These are phyloP conservation scores for Drosophila testacea DNA, from an alignment of 2,888 invertebrate species.

Conservation along the genomic window DNA sequence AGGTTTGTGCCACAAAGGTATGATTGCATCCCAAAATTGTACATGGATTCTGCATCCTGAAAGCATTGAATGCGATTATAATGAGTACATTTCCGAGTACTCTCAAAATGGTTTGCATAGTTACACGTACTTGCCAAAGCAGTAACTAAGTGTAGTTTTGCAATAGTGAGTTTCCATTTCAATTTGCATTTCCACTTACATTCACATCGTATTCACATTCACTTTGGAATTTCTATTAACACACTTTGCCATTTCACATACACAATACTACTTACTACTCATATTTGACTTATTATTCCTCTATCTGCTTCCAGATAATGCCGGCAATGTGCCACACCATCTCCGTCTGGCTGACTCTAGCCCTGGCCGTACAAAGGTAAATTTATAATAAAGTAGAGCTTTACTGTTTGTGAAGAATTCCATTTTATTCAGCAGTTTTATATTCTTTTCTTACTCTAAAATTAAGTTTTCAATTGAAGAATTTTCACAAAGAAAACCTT, in stretches of 20 bases:
- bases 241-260: neutral
- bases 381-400: constrained; percentile 42
- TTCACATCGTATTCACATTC: neutral
- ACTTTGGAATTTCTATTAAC: neutral
- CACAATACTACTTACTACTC: neutral
- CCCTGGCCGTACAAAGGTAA: constrained; percentile 93
- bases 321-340: constrained; percentile 97
- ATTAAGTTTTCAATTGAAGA: too few species aligned
- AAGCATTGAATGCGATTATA: constrained; percentile 2
- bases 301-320: constrained; percentile 85
- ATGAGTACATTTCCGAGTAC: neutral
- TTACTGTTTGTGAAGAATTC: too few species aligned
- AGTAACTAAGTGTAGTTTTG: constrained; percentile 9
- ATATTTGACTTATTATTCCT: constrained; percentile 22
- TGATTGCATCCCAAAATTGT: neutral
- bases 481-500: too few species aligned
- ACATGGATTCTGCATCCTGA: neutral
- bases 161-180: neutral
- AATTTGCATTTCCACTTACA: neutral
- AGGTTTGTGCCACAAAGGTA: constrained; percentile 33
- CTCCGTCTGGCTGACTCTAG: constrained; percentile 96
- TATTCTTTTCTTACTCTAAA: too few species aligned
- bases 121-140: neutral
- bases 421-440: too few species aligned
- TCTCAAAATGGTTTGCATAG: neutral